These are phyloP conservation scores for Carettochelys insculpta DNA, from an alignment of 2,113 vertebrate species.

Conservation along the genomic window DNA sequence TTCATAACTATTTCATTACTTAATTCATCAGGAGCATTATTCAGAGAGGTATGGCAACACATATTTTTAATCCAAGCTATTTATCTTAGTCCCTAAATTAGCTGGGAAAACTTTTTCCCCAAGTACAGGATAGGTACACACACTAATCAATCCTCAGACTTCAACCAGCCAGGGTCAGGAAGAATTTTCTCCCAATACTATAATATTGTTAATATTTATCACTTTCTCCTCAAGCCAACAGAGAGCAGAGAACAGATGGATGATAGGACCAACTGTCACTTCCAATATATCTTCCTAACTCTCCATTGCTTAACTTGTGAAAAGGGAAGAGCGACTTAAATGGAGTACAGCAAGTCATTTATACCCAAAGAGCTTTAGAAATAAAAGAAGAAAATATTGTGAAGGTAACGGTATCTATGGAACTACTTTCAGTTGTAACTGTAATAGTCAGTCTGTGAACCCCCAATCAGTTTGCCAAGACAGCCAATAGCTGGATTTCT, in stretches of 20 bases:
- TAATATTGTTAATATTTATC: background rate
- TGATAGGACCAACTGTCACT: background rate
- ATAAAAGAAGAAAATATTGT: background rate
- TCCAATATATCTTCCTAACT: background rate
- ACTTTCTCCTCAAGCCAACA: background rate
- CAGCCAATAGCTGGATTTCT: background rate
- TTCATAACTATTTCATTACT: background rate
- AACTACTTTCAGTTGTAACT: background rate
- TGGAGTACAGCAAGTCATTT: background rate
- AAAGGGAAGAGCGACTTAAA: background rate
- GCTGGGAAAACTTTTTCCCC: slow-evolving; percentile 15
- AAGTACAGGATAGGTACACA: slow-evolving; percentile 6
- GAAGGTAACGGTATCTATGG: background rate
- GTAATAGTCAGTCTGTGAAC: background rate
- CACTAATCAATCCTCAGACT: background rate
- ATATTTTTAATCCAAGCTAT: background rate
- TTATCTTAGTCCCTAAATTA: background rate
- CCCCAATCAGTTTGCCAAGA: background rate
- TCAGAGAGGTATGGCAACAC: background rate
- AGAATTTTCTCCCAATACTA: background rate
- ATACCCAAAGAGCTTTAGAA: background rate
- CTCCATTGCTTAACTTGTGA: background rate
- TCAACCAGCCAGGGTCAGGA: background rate
- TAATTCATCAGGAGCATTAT: background rate
- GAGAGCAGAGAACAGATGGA: accelerated